Conservation (phyloP, 2,888 invertebrate species). For the Phengaris arion region DNA sequence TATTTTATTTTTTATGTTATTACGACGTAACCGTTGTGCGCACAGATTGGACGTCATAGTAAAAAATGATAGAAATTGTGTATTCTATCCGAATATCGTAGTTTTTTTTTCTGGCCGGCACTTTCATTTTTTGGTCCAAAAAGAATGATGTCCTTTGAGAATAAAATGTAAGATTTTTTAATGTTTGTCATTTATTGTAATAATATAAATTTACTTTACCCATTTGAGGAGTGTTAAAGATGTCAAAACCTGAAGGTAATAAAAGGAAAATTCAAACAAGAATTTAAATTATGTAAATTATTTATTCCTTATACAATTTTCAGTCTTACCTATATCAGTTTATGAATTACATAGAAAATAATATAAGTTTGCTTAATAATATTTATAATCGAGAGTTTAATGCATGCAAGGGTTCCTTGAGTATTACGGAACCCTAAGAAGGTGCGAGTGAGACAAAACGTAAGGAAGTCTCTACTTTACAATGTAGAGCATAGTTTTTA, state of each 20-base stretch:
- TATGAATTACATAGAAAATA: background rate
- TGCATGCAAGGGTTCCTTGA: background rate
- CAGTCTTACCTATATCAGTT: slow-evolving; percentile 27
- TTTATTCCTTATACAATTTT: slow-evolving; percentile 32
- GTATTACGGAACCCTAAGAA: background rate
- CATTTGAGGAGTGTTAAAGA: too few species aligned
- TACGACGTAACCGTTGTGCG: too few species aligned
- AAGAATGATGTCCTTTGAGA: too few species aligned
- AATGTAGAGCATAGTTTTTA: background rate
- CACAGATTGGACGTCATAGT: too few species aligned
- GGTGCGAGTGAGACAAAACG: background rate
- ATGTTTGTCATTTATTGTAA: background rate
- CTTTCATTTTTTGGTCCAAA: too few species aligned
- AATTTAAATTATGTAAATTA: background rate
- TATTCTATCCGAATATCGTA: too few species aligned
- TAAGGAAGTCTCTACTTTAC: background rate
- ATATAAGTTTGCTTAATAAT: background rate
- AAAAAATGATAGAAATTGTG: too few species aligned
- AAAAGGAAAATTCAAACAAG: background rate
- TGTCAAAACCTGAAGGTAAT: background rate
- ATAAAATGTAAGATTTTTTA: background rate
- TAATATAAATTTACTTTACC: background rate
- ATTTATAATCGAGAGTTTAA: background rate
- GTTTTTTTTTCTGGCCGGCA: too few species aligned
- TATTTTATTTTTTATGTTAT: too few species aligned